Conservation (phyloP, 37 sponge, comb jelly and placozoan species). For the Ephydatia muelleri region DNA sequence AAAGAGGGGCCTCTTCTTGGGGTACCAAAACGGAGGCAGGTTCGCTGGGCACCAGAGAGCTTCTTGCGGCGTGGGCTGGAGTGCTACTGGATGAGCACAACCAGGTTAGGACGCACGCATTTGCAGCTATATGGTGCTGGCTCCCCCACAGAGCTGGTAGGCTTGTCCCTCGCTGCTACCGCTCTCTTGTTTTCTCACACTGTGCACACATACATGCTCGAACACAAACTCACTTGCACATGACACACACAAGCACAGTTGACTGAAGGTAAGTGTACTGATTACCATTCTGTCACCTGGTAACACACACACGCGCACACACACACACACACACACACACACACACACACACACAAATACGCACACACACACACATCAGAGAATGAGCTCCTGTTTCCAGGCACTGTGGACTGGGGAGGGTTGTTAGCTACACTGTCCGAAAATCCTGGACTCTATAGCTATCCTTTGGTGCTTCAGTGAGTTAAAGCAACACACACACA, state of each 20-base stretch:
- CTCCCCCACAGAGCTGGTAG: too few species aligned
- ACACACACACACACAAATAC: too few species aligned
- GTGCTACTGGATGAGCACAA: slow-evolving; percentile 1
- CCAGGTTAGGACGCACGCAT: background rate
- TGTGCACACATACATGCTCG: too few species aligned
- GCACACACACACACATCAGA: background rate
- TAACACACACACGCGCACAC: too few species aligned
- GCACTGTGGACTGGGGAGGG: slow-evolving; percentile 23
- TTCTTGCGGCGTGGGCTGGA: background rate
- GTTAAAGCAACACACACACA: slow-evolving; percentile 12
- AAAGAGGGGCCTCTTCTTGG: too few species aligned
- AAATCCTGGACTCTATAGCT: slow-evolving; percentile 20
- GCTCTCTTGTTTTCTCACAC: too few species aligned
- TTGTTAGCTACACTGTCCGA: slow-evolving; percentile 1
- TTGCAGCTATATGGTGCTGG: background rate
- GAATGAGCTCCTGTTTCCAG: slow-evolving; percentile 8
- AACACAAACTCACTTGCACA: too few species aligned
- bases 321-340: too few species aligned
- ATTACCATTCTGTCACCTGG: background rate
- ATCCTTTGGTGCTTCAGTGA: slow-evolving; percentile 16
- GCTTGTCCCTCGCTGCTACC: too few species aligned
- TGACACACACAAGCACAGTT: too few species aligned
- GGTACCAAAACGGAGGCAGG: too few species aligned
- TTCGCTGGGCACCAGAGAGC: background rate
- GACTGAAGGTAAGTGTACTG: background rate